Conservation (phyloP, 2,797 vertebrate genomes). For the Falco columbarius region DNA sequence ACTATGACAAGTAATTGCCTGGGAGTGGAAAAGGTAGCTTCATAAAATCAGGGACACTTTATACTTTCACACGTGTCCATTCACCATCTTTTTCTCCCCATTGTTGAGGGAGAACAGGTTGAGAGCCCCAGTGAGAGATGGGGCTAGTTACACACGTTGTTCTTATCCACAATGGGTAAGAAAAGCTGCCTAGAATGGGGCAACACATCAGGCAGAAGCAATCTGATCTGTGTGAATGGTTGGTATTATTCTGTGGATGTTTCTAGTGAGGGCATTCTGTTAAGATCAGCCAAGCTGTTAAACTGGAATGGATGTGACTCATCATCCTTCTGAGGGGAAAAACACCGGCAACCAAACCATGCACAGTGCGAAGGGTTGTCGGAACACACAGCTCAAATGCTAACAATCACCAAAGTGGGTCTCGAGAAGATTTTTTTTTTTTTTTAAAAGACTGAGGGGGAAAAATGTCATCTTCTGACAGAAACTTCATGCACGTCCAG, state of each 20-base stretch:
- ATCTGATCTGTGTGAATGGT: neutral
- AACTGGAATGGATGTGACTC: constrained; percentile 1
- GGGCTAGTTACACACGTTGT: neutral
- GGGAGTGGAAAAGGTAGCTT: neutral
- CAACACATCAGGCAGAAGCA: neutral
- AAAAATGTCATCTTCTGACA: neutral
- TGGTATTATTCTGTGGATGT: neutral
- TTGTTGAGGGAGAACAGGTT: neutral
- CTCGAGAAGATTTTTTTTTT: neutral
- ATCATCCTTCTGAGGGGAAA: neutral
- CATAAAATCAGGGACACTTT: neutral
- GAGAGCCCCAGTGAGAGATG: neutral
- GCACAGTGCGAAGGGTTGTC: neutral
- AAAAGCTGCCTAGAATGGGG: neutral
- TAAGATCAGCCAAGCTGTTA: constrained; percentile 4
- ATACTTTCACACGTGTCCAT: neutral
- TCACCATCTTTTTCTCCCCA: neutral
- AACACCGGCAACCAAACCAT: neutral
- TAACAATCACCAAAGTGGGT: neutral
- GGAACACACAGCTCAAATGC: neutral
- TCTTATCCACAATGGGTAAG: neutral
- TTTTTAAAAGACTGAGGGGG: neutral
- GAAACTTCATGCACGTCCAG: neutral
- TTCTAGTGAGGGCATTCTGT: constrained; percentile 24
- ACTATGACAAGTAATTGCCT: neutral